Conservation (phyloP, 2,113 vertebrate genomes). For the Elaphurus davidianus region DNA sequence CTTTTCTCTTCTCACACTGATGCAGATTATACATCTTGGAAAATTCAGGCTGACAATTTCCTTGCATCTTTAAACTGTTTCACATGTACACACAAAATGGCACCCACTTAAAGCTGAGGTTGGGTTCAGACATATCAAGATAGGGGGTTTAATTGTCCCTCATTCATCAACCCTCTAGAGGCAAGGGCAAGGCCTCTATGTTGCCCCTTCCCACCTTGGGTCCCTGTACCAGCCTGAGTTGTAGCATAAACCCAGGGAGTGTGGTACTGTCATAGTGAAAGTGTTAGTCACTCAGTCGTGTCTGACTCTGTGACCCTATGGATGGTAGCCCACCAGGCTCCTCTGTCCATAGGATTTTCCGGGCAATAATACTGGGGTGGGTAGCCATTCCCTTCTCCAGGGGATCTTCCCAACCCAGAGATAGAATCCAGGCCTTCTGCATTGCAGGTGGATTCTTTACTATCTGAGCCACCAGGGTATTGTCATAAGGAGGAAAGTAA, state of each 20-base stretch:
- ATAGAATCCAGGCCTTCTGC: neutral
- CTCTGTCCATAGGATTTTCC: neutral
- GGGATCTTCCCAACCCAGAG: neutral
- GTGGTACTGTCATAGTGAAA: neutral
- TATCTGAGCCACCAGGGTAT: neutral
- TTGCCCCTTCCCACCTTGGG: neutral
- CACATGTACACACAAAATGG: neutral
- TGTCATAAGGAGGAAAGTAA: neutral
- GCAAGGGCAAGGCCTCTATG: neutral
- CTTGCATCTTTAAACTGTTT: neutral
- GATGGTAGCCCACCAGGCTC: neutral
- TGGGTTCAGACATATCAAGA: neutral
- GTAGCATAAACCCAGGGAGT: neutral
- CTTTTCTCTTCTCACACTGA: constrained; percentile 3
- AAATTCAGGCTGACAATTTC: constrained; percentile 20
- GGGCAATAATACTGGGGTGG: neutral
- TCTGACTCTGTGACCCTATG: neutral
- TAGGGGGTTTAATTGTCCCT: neutral
- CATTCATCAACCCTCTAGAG: neutral
- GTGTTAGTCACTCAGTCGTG: neutral
- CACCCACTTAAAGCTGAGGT: neutral
- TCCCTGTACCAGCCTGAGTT: neutral
- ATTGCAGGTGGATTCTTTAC: neutral
- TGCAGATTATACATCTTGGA: constrained; percentile 32
- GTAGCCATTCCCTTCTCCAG: neutral